phyloP scores from a whole-genome alignment of 2,888 invertebrate genomes.

The Agriopis aurantiaria region DNA sequence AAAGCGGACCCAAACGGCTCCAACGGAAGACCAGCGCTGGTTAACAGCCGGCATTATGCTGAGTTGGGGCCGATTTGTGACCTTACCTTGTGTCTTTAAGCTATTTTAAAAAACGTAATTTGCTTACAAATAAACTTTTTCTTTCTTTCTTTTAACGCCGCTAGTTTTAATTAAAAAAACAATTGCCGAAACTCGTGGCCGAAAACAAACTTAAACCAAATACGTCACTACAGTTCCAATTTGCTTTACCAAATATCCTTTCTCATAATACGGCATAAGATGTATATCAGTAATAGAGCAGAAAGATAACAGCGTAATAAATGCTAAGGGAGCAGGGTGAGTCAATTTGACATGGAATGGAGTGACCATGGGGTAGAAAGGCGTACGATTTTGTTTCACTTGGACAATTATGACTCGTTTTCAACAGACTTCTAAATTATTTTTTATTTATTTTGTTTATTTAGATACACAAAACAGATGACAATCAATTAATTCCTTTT shows the following conservation, averaged over 20 bases:
- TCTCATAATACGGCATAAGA: constrained; percentile 67
- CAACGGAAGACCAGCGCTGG: no score
- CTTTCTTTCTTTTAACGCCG: no score
- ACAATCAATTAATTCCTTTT: no score
- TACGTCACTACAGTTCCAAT: constrained; percentile 28
- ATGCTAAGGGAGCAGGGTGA: constrained; percentile 67
- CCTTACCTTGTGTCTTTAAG: no score
- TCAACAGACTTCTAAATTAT: neutral
- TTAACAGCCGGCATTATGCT: no score
- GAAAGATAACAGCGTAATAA: constrained; percentile 61
- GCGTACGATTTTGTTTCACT: neutral
- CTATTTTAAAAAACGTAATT: no score
- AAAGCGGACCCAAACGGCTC: no score
- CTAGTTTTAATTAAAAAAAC: no score
- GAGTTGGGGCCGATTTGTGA: no score
- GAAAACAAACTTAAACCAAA: constrained; percentile 14
- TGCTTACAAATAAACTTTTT: no score
- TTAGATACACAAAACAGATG: no score
- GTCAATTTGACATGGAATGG: constrained; percentile 51
- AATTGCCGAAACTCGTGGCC: neutral
- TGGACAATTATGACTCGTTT: neutral
- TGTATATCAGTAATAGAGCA: constrained; percentile 62
- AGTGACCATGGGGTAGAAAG: constrained; percentile 51
- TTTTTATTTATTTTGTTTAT: no score
- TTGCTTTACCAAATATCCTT: constrained; percentile 51